Evolutionary conservation across 2,113 vertebrate genomes (phyloP).

Genomic region (Prionailurus viverrinus): DNA sequence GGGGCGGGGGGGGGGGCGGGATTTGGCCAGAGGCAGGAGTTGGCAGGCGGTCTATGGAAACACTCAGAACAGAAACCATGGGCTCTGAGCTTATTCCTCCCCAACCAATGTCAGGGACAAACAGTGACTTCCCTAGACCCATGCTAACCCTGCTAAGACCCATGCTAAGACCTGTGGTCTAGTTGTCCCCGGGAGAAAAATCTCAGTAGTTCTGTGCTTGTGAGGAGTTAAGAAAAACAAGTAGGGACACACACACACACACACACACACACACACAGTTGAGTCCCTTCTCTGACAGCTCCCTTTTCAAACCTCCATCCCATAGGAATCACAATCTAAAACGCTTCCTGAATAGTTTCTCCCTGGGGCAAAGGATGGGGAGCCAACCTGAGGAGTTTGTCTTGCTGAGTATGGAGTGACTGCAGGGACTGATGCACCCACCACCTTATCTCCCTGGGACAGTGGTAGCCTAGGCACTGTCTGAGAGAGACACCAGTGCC

Average conservation of each 20-base stretch:
- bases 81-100: background rate
- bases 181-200: background rate
- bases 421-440: too few species aligned
- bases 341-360: background rate
- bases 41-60: background rate
- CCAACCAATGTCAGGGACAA: background rate
- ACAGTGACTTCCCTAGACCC: background rate
- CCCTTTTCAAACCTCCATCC: background rate
- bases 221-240: background rate
- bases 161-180: background rate
- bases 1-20: too few species aligned
- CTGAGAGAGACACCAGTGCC: background rate
- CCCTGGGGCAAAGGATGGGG: background rate
- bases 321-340: background rate
- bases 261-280: background rate
- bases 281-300: background rate
- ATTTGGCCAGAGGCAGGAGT: background rate
- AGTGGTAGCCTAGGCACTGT: fast-evolving
- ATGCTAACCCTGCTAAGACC: too few species aligned
- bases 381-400: background rate
- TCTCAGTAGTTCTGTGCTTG: background rate
- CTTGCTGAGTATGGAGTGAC: background rate
- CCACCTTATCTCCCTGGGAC: background rate
- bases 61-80: background rate
- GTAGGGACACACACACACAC: background rate